Percentiles rank a stretch among this genome's conserved stretches.
Evolutionary conservation across 2,797 vertebrate species (phyloP).

Genomic region (Notoglanidium macrostoma): DNA sequence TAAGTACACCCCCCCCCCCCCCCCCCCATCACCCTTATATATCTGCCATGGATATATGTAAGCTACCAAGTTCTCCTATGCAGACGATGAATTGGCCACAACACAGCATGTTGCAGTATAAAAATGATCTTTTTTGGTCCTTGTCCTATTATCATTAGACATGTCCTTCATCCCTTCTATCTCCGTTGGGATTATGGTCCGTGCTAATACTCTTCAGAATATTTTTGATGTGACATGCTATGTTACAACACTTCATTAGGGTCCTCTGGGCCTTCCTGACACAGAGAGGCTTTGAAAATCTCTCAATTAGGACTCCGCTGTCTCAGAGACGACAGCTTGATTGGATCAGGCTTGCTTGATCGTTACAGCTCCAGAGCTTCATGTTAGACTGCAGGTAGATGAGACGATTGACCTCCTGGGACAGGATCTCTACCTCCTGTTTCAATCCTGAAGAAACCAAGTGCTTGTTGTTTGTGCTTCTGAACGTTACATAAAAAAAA

Average conservation of each 20-base stretch:
- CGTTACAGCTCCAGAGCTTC: background rate
- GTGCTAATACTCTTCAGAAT: background rate
- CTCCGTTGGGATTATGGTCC: background rate
- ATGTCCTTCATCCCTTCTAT: background rate
- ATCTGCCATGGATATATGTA: too few species aligned
- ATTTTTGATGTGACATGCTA: background rate
- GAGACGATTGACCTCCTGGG: constrained; percentile 4
- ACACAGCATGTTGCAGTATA: too few species aligned
- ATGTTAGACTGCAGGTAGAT: constrained; percentile 9
- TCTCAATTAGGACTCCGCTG: constrained; percentile 28
- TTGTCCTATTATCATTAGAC: background rate
- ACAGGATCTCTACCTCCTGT: constrained; percentile 20
- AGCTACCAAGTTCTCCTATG: too few species aligned
- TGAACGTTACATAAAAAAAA: background rate
- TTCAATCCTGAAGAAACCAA: background rate
- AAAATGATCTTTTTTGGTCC: background rate
- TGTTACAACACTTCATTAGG: constrained; percentile 23
- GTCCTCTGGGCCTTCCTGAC: constrained; percentile 19
- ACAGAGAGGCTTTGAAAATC: constrained; percentile 35
- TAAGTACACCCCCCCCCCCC: background rate
- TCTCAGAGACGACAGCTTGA: constrained; percentile 27
- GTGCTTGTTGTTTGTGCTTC: background rate
- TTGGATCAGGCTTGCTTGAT: constrained; percentile 38
- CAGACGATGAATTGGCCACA: too few species aligned
- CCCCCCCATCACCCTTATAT: too few species aligned